A percentile compares a stretch with the other conserved stretches of the same genome.
Evolutionary conservation across 1,140 invertebrate species (phyloP).

Genomic region (Trichonephila clavata): DNA sequence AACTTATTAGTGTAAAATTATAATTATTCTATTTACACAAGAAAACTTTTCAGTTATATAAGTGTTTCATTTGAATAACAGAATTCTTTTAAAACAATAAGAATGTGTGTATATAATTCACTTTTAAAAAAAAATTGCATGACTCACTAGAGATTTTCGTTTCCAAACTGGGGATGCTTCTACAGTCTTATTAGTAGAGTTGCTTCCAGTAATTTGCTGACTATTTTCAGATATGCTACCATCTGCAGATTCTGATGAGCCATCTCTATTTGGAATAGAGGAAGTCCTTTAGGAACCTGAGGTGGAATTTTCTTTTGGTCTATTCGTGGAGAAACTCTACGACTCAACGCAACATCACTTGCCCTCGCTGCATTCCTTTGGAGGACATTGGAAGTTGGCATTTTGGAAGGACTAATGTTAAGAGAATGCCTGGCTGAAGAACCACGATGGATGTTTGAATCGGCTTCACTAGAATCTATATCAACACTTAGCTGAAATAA

Average conservation of each 20-base stretch:
- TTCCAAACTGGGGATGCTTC: constrained; percentile 85
- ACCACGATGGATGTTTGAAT: constrained; percentile 56
- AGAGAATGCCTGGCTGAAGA: constrained; percentile 56
- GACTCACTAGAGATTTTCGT: constrained; percentile 84
- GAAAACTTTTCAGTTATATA: too few relatives aligned
- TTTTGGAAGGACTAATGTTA: constrained; percentile 75
- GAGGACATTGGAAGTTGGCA: background rate
- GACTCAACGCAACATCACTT: constrained; percentile 57
- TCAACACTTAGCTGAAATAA: constrained; percentile 64
- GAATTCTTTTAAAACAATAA: too few relatives aligned
- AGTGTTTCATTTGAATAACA: too few relatives aligned
- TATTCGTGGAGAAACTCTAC: constrained; percentile 12
- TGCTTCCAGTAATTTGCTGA: background rate
- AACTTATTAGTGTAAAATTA: too few relatives aligned
- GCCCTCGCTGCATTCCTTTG: constrained; percentile 63
- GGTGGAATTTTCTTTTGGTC: constrained; percentile 79
- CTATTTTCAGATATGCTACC: constrained; percentile 55
- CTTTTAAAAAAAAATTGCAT: background rate
- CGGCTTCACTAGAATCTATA: constrained; percentile 43
- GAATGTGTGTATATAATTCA: too few relatives aligned
- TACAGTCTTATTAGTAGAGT: constrained; percentile 69
- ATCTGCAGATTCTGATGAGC: background rate
- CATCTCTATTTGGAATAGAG: constrained; percentile 78
- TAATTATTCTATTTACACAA: too few relatives aligned
- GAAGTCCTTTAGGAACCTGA: constrained; percentile 80